A percentile compares a stretch with the other conserved stretches of the same genome.
These are phyloP conservation scores for Cardinalis cardinalis DNA, from an alignment of 2,113 vertebrate genomes.

Conservation along the genomic window DNA sequence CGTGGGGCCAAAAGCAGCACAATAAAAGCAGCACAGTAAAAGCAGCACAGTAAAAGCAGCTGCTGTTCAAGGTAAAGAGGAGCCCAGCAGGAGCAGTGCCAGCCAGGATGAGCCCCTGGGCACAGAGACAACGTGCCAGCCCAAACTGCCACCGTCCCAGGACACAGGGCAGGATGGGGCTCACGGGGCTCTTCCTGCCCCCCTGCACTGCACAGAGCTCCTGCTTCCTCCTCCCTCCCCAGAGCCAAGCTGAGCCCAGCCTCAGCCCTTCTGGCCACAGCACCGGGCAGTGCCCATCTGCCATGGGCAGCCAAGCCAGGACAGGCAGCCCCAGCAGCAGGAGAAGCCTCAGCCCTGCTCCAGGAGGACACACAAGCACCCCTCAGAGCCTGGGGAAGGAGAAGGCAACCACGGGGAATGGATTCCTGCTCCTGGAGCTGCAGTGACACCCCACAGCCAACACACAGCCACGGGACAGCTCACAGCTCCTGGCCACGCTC, in stretches of 20 bases:
- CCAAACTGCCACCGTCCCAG: background rate
- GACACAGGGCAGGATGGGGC: conserved; percentile 57
- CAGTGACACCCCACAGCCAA: background rate
- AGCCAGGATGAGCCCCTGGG: background rate
- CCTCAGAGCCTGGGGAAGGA: background rate
- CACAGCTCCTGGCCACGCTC: background rate
- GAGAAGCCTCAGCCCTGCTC: background rate
- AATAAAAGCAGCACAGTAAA: background rate
- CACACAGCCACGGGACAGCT: background rate
- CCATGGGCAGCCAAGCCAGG: background rate
- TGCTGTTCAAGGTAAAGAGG: background rate
- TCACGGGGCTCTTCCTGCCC: conserved; percentile 65
- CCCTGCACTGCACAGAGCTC: conserved; percentile 55
- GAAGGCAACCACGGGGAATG: background rate
- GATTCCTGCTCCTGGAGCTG: background rate
- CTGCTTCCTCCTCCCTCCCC: conserved; percentile 73
- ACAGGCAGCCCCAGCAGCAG: background rate
- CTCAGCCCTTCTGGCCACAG: background rate
- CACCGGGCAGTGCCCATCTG: background rate
- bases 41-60: background rate
- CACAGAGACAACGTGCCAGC: background rate
- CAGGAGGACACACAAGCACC: background rate
- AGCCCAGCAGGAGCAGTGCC: background rate
- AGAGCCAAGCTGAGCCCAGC: conserved; percentile 69
- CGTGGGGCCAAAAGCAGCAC: rapidly evolving